phyloP scores from a whole-genome alignment of 1,140 invertebrate species.

The Sitophilus oryzae region DNA sequence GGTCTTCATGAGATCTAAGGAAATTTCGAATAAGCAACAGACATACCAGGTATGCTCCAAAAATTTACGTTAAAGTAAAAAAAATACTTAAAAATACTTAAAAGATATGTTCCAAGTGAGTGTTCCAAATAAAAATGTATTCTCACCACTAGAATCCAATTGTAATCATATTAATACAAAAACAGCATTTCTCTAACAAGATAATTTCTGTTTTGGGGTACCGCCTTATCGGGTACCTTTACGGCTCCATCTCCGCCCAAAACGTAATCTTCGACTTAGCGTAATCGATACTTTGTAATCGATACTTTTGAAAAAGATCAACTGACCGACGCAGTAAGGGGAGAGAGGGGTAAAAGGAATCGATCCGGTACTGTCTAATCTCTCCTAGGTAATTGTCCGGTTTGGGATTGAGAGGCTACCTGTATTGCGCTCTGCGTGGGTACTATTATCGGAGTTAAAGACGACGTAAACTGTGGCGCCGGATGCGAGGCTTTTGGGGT shows the following conservation, averaged over 20 bases:
- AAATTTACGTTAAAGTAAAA: too few relatives aligned
- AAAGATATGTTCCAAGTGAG: too few relatives aligned
- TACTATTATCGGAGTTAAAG: slow-evolving; percentile 3
- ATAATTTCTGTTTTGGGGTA: slow-evolving; percentile 1
- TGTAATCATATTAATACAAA: too few relatives aligned
- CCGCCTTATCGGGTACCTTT: slow-evolving; percentile 3
- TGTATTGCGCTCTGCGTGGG: background rate
- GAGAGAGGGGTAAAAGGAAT: too few relatives aligned
- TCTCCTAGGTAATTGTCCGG: background rate
- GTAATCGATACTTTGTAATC: slow-evolving; percentile 1
- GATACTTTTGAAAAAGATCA: slow-evolving; percentile 13
- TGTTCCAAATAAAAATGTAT: too few relatives aligned
- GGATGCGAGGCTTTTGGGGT: too few relatives aligned
- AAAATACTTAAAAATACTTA: too few relatives aligned
- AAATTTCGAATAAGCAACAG: too few relatives aligned
- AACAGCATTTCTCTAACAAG: slow-evolving; percentile 8
- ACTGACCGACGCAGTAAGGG: slow-evolving; percentile 6
- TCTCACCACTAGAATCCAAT: too few relatives aligned
- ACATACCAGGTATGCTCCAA: too few relatives aligned
- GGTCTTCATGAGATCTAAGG: too few relatives aligned
- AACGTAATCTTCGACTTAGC: background rate
- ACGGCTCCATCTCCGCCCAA: background rate
- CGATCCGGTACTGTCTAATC: background rate
- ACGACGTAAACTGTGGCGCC: slow-evolving; percentile 3
- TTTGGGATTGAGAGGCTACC: background rate